These are phyloP conservation scores for Atopsyche davidsoni DNA, from an alignment of 1,140 invertebrate genomes.

Conservation along the genomic window DNA sequence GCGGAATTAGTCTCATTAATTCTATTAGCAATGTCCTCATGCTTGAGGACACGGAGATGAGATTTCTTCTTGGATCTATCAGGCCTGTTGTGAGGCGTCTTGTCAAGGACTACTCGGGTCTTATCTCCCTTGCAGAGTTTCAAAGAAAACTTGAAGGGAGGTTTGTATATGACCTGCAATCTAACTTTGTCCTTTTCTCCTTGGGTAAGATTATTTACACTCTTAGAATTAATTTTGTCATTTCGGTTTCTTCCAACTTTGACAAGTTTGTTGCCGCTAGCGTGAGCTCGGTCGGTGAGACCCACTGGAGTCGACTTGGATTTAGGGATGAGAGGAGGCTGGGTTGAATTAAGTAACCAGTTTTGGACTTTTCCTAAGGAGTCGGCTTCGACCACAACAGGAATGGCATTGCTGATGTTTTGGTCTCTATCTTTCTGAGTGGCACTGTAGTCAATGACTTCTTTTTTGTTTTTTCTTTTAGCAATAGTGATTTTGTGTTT, in stretches of 20 bases:
- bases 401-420: constrained; percentile 34
- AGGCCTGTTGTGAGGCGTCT: constrained; percentile 43
- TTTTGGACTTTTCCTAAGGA: constrained; percentile 76
- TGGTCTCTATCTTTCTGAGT: constrained; percentile 49
- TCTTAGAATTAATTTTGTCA: constrained; percentile 42
- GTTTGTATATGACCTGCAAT: constrained; percentile 77
- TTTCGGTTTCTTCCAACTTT: constrained; percentile 14
- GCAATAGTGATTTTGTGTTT: constrained; percentile 29
- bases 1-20: constrained; percentile 29
- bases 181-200: constrained; percentile 61
- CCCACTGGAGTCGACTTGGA: constrained; percentile 67
- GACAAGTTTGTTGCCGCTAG: constrained; percentile 37
- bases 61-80: constrained; percentile 41
- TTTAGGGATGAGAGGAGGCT: constrained; percentile 51
- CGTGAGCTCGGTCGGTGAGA: constrained; percentile 45
- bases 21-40: constrained; percentile 12
- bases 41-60: constrained; percentile 7
- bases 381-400: constrained; percentile 49
- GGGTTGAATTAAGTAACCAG: constrained; percentile 73
- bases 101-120: constrained; percentile 46
- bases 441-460: constrained; percentile 73
- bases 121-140: constrained; percentile 64
- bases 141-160: constrained; percentile 77
- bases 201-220: constrained; percentile 46
- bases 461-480: constrained; percentile 48